Evolutionary conservation across 2,113 vertebrate genomes (phyloP).

Genomic region (Mobula hypostoma): DNA sequence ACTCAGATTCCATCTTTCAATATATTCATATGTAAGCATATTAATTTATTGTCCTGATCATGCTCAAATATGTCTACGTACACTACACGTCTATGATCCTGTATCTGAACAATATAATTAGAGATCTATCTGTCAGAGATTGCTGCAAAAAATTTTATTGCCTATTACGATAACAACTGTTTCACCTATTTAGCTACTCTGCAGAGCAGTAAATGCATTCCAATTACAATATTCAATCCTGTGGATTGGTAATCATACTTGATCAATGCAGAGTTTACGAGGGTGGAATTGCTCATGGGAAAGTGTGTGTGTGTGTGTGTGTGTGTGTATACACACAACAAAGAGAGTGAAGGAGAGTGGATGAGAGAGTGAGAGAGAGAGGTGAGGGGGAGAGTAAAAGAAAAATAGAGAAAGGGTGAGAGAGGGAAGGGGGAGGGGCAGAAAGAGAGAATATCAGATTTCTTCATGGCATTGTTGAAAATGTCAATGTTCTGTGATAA

Average conservation of each 20-base stretch:
- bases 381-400: no score
- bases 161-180: not conserved
- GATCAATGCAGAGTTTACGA: not conserved
- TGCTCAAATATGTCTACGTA: not conserved
- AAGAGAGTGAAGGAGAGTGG: no score
- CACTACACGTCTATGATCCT: not conserved
- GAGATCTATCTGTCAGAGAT: not conserved
- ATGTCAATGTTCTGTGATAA: not conserved
- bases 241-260: not conserved
- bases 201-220: not conserved
- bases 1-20: not conserved
- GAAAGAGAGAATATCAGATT: not conserved
- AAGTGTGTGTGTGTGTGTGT: not conserved
- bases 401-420: no score
- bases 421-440: not conserved
- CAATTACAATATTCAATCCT: constrained; percentile 5
- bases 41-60: not conserved
- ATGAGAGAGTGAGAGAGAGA: no score
- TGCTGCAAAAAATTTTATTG: not conserved
- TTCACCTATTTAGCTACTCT: not conserved
- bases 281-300: not conserved
- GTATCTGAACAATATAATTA: not conserved
- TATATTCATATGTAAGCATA: not conserved
- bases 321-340: no score
- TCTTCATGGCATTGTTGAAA: not conserved